Conservation (phyloP, 2,888 invertebrate genomes). For the Tetropium fuscum region DNA sequence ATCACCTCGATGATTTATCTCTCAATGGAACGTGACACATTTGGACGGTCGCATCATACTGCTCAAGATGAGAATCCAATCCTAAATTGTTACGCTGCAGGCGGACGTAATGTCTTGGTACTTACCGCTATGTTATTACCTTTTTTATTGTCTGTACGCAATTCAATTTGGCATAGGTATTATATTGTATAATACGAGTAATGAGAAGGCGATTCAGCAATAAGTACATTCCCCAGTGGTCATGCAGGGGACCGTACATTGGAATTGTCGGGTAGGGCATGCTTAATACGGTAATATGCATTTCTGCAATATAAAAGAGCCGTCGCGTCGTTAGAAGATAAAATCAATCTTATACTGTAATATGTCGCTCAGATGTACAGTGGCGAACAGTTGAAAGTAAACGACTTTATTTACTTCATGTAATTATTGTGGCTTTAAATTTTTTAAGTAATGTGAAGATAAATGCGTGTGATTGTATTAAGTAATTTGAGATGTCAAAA, state of each 20-base stretch:
- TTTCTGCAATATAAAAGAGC: constrained; percentile 8
- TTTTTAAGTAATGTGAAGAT: too few relatives aligned
- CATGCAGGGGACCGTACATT: constrained; percentile 6
- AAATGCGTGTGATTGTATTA: too few relatives aligned
- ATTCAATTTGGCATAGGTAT: constrained; percentile 48
- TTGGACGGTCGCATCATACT: constrained; percentile 14
- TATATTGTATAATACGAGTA: constrained; percentile 41
- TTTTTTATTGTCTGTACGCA: constrained; percentile 45
- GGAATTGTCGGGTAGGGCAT: constrained; percentile 12
- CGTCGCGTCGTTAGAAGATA: constrained; percentile 21
- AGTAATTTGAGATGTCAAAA: too few relatives aligned
- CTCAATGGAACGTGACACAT: constrained; percentile 24
- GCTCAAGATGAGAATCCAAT: constrained; percentile 40
- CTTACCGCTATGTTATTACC: constrained; percentile 48
- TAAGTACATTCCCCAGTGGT: constrained; percentile 28
- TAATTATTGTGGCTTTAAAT: too few relatives aligned
- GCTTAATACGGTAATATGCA: not conserved
- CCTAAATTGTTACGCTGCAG: constrained; percentile 44
- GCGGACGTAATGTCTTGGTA: constrained; percentile 43
- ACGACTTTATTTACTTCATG: too few relatives aligned
- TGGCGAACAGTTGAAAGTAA: too few relatives aligned
- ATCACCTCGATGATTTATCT: constrained; percentile 21
- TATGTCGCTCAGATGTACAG: not conserved
- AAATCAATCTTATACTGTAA: constrained; percentile 13
- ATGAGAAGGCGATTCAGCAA: constrained; percentile 39